A percentile compares a stretch with the other conserved stretches of the same genome.
Conservation (phyloP, 2,113 vertebrate species). For the Hemiprocne comata region DNA sequence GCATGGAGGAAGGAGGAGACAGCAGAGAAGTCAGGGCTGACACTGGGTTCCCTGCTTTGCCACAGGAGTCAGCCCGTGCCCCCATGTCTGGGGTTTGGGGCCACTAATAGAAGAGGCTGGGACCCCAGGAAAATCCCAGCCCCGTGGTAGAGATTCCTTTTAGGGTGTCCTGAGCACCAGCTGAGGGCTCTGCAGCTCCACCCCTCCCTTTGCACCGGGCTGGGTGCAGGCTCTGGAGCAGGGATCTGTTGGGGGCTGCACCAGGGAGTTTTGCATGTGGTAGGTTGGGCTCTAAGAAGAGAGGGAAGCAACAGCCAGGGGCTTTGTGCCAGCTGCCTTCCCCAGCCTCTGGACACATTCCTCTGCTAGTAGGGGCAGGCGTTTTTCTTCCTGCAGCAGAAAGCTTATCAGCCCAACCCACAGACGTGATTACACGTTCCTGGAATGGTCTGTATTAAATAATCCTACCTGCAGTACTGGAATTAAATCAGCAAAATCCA, state of each 20-base stretch:
- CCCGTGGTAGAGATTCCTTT: background rate
- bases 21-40: background rate
- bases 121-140: background rate
- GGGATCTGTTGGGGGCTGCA: background rate
- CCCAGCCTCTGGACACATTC: background rate
- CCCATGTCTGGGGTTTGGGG: accelerated
- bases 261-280: background rate
- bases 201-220: background rate
- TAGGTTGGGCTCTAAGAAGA: background rate
- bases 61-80: accelerated
- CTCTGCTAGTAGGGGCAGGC: background rate
- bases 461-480: background rate
- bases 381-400: background rate
- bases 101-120: background rate
- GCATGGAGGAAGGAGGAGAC: background rate
- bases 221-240: background rate
- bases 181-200: background rate
- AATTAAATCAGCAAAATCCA: slow-evolving; percentile 39
- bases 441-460: background rate
- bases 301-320: background rate
- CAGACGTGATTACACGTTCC: background rate
- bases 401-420: accelerated
- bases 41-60: background rate
- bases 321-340: background rate
- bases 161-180: background rate